Evolutionary conservation across 1,140 invertebrate genomes (phyloP).

Genomic region (Nebria ingens): DNA sequence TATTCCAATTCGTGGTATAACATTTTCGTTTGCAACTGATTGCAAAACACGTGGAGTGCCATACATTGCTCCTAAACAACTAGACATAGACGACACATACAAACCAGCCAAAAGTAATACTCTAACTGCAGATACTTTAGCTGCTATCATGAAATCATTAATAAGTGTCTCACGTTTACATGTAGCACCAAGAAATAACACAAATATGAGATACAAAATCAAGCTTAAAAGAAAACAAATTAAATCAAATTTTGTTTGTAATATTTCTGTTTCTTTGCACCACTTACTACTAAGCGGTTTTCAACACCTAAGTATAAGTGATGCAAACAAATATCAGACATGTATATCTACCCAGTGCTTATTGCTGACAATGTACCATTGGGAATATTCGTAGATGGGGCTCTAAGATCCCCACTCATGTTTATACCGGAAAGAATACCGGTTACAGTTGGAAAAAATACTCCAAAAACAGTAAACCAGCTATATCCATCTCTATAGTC

Average conservation of each 20-base stretch:
- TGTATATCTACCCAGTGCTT: constrained; percentile 55
- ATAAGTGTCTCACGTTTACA: constrained; percentile 63
- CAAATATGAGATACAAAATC: constrained; percentile 82
- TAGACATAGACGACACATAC: constrained; percentile 91
- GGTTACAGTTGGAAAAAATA: constrained; percentile 90
- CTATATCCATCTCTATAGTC: constrained; percentile 66
- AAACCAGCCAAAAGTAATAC: constrained; percentile 80
- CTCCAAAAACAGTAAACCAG: constrained; percentile 88
- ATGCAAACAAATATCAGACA: not conserved
- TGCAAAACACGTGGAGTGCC: constrained; percentile 90
- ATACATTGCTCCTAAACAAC: constrained; percentile 89
- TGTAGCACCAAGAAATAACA: constrained; percentile 79
- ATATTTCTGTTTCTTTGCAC: not conserved
- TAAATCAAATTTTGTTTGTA: constrained; percentile 9
- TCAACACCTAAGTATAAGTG: not conserved
- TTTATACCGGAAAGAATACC: constrained; percentile 93
- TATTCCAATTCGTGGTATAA: constrained; percentile 77
- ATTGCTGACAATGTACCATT: constrained; percentile 88
- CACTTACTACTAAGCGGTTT: too few relatives aligned
- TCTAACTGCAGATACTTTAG: constrained; percentile 72
- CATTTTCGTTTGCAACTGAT: constrained; percentile 90
- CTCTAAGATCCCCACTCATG: constrained; percentile 91
- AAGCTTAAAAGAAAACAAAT: constrained; percentile 51
- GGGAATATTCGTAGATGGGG: constrained; percentile 86
- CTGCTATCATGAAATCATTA: constrained; percentile 80